A percentile compares a stretch with the other conserved stretches of the same genome.
Evolutionary conservation across 2,888 invertebrate genomes (phyloP).

Genomic region (Alentia gelatinosa): DNA sequence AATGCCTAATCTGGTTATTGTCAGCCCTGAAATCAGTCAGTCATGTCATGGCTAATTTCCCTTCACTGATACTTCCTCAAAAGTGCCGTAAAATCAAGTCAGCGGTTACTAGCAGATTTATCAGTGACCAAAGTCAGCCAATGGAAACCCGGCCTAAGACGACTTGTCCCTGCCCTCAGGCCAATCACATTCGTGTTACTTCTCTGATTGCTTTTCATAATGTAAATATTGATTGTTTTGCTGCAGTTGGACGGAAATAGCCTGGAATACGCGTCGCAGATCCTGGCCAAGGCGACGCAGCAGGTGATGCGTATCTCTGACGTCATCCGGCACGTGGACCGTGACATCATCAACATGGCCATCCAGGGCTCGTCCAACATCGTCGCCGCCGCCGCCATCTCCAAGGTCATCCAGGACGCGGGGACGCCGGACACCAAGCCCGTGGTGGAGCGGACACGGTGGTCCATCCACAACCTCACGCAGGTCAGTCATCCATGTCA

Average conservation of each 20-base stretch:
- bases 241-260: constrained; percentile 67
- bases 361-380: constrained; percentile 65
- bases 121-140: too few species aligned
- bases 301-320: constrained; percentile 45
- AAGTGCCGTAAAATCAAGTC: too few species aligned
- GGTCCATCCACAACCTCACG: constrained; percentile 44
- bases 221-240: background rate
- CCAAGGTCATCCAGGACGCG: background rate
- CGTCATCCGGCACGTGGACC: constrained; percentile 38
- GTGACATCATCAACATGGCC: constrained; percentile 33
- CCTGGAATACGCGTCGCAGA: constrained; percentile 64
- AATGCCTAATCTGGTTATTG: too few species aligned
- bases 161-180: too few species aligned
- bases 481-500: constrained; percentile 43
- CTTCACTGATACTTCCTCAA: too few species aligned
- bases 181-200: too few species aligned
- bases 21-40: too few species aligned
- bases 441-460: constrained; percentile 27
- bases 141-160: too few species aligned
- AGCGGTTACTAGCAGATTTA: too few species aligned
- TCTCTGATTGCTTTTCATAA: background rate
- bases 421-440: background rate
- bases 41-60: too few species aligned
- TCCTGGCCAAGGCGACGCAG: constrained; percentile 58
- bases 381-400: constrained; percentile 65